A percentile compares a stretch with the other conserved stretches of the same genome.
These are phyloP conservation scores for Saguinus midas DNA, from an alignment of 2,113 vertebrate species.

Conservation along the genomic window DNA sequence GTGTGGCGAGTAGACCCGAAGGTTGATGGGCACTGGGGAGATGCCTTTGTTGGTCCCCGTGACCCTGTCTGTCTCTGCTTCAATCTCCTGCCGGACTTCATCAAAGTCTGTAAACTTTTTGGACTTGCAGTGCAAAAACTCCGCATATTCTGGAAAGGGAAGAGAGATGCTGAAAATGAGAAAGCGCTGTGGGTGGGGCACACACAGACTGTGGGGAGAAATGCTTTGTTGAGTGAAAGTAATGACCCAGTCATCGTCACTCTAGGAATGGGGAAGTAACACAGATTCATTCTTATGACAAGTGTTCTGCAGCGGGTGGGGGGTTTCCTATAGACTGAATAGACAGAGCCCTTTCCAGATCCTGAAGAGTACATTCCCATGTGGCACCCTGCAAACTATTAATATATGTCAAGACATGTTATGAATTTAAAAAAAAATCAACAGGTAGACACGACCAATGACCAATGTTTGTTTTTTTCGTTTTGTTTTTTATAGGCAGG, in stretches of 20 bases:
- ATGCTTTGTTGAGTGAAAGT: not conserved
- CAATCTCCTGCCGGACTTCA: constrained; percentile 95
- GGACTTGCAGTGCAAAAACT: constrained; percentile 97
- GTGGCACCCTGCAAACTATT: too few species aligned
- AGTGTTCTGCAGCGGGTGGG: not conserved
- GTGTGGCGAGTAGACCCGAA: constrained; percentile 93
- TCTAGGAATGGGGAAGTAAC: not conserved
- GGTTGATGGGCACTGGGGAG: constrained; percentile 95
- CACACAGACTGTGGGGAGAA: rapidly evolving
- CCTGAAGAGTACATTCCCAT: not conserved
- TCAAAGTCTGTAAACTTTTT: constrained; percentile 98
- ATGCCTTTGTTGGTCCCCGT: constrained; percentile 98
- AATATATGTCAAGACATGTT: not conserved
- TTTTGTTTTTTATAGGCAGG: not conserved
- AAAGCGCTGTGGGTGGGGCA: not conserved
- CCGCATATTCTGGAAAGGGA: constrained; percentile 90
- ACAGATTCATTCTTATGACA: not conserved
- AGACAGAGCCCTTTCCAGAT: not conserved
- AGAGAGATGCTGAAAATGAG: not conserved
- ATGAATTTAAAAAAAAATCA: not conserved
- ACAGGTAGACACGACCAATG: not conserved
- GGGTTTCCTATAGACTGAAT: not conserved
- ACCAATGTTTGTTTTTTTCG: too few species aligned
- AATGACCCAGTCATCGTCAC: too few species aligned
- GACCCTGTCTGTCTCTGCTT: constrained; percentile 94